Conservation (phyloP, 2,888 invertebrate species). For the Oscheius onirici region DNA sequence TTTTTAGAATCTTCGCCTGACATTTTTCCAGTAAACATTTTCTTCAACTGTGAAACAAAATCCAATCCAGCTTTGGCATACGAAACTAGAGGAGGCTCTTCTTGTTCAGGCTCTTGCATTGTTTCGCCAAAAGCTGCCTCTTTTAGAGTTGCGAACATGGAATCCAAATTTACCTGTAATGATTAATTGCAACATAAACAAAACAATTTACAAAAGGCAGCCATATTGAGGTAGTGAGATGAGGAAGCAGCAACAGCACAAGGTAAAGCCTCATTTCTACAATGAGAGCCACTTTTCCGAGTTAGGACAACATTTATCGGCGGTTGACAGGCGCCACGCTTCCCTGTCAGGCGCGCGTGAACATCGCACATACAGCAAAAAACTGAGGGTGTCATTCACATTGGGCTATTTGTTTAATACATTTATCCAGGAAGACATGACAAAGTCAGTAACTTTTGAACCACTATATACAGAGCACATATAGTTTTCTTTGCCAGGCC, state of each 20-base stretch:
- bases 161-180: constrained; percentile 44
- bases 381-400: constrained; percentile 22
- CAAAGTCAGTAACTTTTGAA: no score
- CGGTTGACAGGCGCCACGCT: constrained; percentile 24
- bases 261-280: constrained; percentile 24
- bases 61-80: constrained; percentile 37
- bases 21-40: constrained; percentile 37
- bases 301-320: constrained; percentile 28
- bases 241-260: constrained; percentile 20
- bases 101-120: constrained; percentile 27
- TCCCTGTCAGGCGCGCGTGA: constrained; percentile 30
- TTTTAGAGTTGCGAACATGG: constrained; percentile 53
- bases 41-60: constrained; percentile 40
- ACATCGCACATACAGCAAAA: constrained; percentile 23
- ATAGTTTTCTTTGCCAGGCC: no score
- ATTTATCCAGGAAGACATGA: not conserved
- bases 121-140: constrained; percentile 44
- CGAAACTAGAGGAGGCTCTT: not conserved
- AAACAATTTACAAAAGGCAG: constrained; percentile 47
- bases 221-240: constrained; percentile 39
- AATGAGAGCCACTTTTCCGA: constrained; percentile 19
- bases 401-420: constrained; percentile 12
- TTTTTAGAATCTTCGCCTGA: constrained; percentile 38
- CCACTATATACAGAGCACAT: no score
- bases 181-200: not conserved